Percentiles rank a stretch among this genome's conserved stretches.
Conservation (phyloP, 2,888 invertebrate species). For the Nymphalis urticae region DNA sequence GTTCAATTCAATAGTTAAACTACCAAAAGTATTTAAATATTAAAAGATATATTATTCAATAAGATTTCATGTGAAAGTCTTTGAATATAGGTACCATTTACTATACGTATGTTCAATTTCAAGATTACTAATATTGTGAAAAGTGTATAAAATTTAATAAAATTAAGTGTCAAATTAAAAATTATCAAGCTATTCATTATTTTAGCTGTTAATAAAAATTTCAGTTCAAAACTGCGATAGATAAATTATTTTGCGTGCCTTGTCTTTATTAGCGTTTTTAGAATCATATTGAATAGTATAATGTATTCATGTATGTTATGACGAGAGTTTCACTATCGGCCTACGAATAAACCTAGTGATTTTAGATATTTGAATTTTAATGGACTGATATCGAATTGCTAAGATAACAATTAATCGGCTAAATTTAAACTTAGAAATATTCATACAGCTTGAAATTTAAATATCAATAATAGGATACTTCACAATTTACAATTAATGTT, state of each 20-base stretch:
- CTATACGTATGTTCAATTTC: slow-evolving; percentile 2
- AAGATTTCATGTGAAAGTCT: slow-evolving; percentile 5
- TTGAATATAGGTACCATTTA: background rate
- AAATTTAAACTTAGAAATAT: background rate
- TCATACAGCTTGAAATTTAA: too few species aligned
- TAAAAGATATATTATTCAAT: background rate
- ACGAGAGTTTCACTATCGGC: slow-evolving; percentile 39
- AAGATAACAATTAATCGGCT: background rate
- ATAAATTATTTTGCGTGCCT: slow-evolving; percentile 58
- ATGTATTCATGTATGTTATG: slow-evolving; percentile 14
- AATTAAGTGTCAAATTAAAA: slow-evolving; percentile 26
- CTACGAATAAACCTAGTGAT: slow-evolving; percentile 35
- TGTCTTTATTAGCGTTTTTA: slow-evolving; percentile 40
- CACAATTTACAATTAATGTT: background rate
- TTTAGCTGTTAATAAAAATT: slow-evolving; percentile 14
- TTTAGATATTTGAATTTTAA: slow-evolving; percentile 11
- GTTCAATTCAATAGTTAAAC: slow-evolving; percentile 1
- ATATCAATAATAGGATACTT: background rate
- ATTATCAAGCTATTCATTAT: slow-evolving; percentile 15
- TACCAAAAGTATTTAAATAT: slow-evolving; percentile 8
- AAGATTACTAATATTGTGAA: slow-evolving; percentile 5
- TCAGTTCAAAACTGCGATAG: slow-evolving; percentile 15
- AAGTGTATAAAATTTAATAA: slow-evolving; percentile 6
- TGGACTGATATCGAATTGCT: background rate
- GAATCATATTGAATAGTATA: slow-evolving; percentile 23